These are phyloP conservation scores for Pogonognathellus flavescens DNA, from an alignment of 1,140 invertebrate genomes.

Conservation along the genomic window DNA sequence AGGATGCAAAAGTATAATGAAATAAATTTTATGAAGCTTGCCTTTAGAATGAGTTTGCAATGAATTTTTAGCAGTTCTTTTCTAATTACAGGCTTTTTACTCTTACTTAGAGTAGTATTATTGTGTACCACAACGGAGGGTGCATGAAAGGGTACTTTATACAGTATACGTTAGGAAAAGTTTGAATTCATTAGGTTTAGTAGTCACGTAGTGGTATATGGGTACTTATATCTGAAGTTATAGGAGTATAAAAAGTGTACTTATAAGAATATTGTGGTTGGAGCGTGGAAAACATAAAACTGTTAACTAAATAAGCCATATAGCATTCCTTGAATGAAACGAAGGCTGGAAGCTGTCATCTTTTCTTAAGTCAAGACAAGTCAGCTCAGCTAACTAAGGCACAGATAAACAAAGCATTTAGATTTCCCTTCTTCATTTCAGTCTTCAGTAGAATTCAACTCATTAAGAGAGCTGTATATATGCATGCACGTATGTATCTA, in stretches of 20 bases:
- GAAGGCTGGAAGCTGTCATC: slow-evolving; percentile 35
- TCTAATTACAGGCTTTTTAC: too few relatives aligned
- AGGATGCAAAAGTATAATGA: too few relatives aligned
- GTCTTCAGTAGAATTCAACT: background rate
- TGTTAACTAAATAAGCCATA: slow-evolving; percentile 31
- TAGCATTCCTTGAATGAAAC: slow-evolving; percentile 23
- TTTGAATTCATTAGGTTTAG: too few relatives aligned
- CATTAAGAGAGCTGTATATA: background rate
- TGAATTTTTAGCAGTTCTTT: too few relatives aligned
- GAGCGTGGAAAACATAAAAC: slow-evolving; percentile 10
- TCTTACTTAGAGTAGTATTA: too few relatives aligned
- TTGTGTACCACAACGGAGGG: too few relatives aligned
- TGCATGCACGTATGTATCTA: background rate
- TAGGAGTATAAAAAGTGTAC: background rate
- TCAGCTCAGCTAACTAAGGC: background rate
- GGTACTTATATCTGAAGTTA: too few relatives aligned
- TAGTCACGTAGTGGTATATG: too few relatives aligned
- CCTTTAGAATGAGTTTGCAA: too few relatives aligned
- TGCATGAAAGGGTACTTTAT: too few relatives aligned
- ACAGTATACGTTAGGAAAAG: too few relatives aligned
- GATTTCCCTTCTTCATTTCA: background rate
- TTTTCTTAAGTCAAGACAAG: background rate
- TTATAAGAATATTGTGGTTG: slow-evolving; percentile 7
- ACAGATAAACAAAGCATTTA: slow-evolving; percentile 31
- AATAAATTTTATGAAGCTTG: too few relatives aligned